Conservation (phyloP, 2,797 vertebrate species). For the Onychomys arenicola region DNA sequence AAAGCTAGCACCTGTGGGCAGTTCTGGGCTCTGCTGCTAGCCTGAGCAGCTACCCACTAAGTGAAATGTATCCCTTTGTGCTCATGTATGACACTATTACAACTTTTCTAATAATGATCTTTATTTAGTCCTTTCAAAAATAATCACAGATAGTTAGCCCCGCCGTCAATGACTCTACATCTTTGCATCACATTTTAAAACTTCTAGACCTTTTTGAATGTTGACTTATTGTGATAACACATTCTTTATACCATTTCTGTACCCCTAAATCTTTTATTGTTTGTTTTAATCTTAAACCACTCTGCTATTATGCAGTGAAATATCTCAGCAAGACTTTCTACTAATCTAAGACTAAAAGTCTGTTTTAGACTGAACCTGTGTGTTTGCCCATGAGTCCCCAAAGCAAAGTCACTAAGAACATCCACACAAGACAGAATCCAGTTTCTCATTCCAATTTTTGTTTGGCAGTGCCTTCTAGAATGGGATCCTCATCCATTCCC, state of each 20-base stretch:
- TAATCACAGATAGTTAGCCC: neutral
- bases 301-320: neutral
- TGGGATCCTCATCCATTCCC: neutral
- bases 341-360: neutral
- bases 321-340: constrained; percentile 27
- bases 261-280: neutral
- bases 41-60: neutral
- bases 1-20: neutral
- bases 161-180: neutral
- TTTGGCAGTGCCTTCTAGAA: neutral
- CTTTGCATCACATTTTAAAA: neutral
- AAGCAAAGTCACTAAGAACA: neutral
- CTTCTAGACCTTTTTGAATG: neutral
- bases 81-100: neutral
- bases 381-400: neutral
- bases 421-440: neutral
- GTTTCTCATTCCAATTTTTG: neutral
- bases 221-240: neutral
- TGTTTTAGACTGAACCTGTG: neutral
- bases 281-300: neutral
- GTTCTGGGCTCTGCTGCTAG: neutral
- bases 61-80: neutral
- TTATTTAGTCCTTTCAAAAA: constrained; percentile 37
- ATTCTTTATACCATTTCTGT: neutral
- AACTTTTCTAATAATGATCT: constrained; percentile 4